Base-by-base conservation (phyloP, 2,888 invertebrate species). In the Adelognathus sp. region DNA sequence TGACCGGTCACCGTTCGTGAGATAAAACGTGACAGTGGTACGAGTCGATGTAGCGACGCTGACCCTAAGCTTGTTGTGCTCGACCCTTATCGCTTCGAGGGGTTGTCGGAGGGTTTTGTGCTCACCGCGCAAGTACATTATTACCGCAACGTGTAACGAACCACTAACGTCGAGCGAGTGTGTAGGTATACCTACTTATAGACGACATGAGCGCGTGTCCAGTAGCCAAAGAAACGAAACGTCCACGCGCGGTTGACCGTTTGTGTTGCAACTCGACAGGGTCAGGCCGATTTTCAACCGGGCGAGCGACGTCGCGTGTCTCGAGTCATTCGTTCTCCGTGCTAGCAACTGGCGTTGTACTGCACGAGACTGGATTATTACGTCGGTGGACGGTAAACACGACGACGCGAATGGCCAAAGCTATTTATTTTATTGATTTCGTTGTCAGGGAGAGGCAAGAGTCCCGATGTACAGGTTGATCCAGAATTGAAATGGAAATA, bases 351-450 rank as follows among this genome's bases (percentile, higher is more conserved):
- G 63, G 14, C 50, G 14, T 4, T 33, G n/a, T 18, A 1, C 56
- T 66, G 76, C 67, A 44, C 74, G 72, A 79, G 72, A n/a, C 52
- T 80, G 58, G 80, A 80, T 82, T 82, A 83, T 82, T 81, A 79
- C 72, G 79, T 77, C 56, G 66, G 31, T 60, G 46, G 69, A 79
- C 54, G 82, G 81, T 79, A 82, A 83, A 81, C 74, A 81, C 52
- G 41, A 74, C 69, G 70, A 72, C 60, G 74, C 41, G 72, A 64
- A 63, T 67, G 24, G 44, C 56, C 58, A 52, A 71, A 70, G 73
- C 77, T 83, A 79, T 84, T 85, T 86, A 80, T 85, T 84, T 81
- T 83, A 86, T 86, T 83, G 84, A 86, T 84, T 84, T 80, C 64
- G 76, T 36, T 46, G 58, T 7, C 52, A 24, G 6, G 14, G 27